Percentiles rank a stretch among this genome's conserved stretches.
These are phyloP conservation scores for Proterorhinus semilunaris DNA, from an alignment of 2,113 vertebrate species.

Conservation along the genomic window DNA sequence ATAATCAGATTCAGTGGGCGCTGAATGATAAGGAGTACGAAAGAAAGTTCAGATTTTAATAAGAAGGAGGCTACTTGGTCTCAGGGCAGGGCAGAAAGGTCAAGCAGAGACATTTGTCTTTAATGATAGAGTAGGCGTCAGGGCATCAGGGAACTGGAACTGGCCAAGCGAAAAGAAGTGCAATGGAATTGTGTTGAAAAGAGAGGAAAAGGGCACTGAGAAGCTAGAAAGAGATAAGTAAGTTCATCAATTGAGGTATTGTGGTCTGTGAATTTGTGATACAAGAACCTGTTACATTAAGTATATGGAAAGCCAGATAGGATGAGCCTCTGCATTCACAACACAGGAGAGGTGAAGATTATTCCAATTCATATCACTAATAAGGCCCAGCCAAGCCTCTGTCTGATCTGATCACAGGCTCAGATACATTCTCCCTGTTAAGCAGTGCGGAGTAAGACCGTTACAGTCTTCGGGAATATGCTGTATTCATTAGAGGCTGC, in stretches of 20 bases:
- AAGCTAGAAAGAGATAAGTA: conserved; percentile 16
- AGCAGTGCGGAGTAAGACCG: conserved; percentile 31
- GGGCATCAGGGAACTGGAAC: conserved; percentile 13
- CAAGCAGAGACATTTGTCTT: conserved; percentile 65
- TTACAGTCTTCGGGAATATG: conserved; percentile 53
- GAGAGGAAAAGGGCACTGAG: conserved; percentile 12
- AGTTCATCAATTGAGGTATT: conserved; percentile 11
- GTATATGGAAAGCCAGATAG: not conserved
- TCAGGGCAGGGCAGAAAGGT: conserved; percentile 43
- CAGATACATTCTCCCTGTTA: conserved; percentile 48
- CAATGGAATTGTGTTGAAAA: conserved; percentile 9
- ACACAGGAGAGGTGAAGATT: conserved; percentile 18
- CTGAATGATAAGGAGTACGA: conserved; percentile 26
- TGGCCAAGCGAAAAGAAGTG: conserved; percentile 16
- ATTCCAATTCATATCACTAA: conserved; percentile 46
- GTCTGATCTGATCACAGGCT: conserved; percentile 44
- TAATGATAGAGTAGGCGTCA: conserved; percentile 32
- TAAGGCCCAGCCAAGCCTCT: conserved; percentile 25
- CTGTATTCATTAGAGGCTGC: conserved; percentile 61
- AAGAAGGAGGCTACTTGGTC: conserved; percentile 41
- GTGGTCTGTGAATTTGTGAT: not conserved
- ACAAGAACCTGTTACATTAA: not conserved
- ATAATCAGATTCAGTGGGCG: conserved; percentile 43
- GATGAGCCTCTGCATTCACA: conserved; percentile 16
- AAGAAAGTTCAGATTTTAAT: conserved; percentile 48